These are phyloP conservation scores for Brachionus rubens DNA, from an alignment of 1,140 invertebrate species.

Conservation along the genomic window DNA sequence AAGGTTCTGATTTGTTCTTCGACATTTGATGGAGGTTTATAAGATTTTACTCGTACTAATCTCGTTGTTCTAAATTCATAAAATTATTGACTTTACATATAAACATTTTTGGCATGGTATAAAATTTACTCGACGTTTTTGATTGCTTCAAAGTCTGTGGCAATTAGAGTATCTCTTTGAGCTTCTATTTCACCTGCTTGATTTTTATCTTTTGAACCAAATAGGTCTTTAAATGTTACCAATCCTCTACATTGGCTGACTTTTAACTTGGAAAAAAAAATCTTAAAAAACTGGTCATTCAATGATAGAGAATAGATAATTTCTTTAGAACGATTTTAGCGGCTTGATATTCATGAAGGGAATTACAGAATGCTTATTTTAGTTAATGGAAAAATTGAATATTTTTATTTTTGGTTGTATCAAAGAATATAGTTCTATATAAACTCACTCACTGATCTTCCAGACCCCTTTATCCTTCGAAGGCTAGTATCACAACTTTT, in stretches of 20 bases:
- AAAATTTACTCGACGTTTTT: slow-evolving; percentile 20
- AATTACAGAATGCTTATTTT: too few relatives aligned
- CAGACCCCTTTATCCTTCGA: too few relatives aligned
- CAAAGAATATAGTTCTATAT: too few relatives aligned
- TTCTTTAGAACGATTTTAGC: too few relatives aligned
- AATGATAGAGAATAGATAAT: too few relatives aligned
- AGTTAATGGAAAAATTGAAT: too few relatives aligned
- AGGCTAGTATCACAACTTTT: too few relatives aligned
- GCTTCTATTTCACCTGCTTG: not conserved
- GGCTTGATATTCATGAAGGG: too few relatives aligned
- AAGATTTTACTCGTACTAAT: slow-evolving; percentile 39
- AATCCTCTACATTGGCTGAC: not conserved
- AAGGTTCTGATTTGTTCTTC: slow-evolving; percentile 22
- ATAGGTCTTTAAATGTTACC: slow-evolving; percentile 15
- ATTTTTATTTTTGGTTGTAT: too few relatives aligned
- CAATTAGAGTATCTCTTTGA: not conserved
- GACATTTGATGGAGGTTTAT: slow-evolving; percentile 31
- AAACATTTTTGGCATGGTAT: not conserved
- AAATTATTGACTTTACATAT: not conserved
- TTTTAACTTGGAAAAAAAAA: not conserved
- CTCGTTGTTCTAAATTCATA: not conserved
- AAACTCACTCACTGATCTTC: too few relatives aligned
- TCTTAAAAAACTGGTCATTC: too few relatives aligned
- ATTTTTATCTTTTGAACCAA: slow-evolving; percentile 19
- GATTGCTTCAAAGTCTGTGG: slow-evolving; percentile 22